Evolutionary conservation across 1,140 invertebrate species (phyloP).

Genomic region (Musca vetustissima): DNA sequence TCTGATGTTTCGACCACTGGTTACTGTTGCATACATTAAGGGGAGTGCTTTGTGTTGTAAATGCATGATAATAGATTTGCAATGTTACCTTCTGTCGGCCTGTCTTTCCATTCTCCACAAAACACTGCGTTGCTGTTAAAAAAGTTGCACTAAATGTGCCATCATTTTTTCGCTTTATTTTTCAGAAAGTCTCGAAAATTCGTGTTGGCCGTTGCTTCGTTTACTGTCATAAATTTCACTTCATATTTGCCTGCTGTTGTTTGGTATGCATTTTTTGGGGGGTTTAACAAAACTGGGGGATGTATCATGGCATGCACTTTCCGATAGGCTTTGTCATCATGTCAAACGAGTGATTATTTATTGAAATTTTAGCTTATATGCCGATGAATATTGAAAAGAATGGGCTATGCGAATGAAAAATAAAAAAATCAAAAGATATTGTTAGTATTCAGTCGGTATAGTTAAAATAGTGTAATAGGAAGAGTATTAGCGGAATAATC

Average conservation of each 20-base stretch:
- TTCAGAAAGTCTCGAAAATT: not conserved
- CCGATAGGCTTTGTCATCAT: constrained; percentile 23
- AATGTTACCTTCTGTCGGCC: not conserved
- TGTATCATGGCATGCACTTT: constrained; percentile 16
- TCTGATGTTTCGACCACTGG: not conserved
- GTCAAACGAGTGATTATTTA: constrained; percentile 22
- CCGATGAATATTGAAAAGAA: constrained; percentile 1
- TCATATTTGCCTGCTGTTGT: constrained; percentile 10
- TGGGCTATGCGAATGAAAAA: not conserved
- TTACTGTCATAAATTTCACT: constrained; percentile 21
- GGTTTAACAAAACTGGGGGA: not conserved
- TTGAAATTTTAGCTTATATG: constrained; percentile 21
- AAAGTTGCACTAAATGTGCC: constrained; percentile 12
- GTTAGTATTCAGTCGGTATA: no score
- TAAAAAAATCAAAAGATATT: not conserved
- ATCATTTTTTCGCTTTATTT: not conserved
- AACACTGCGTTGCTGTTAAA: not conserved
- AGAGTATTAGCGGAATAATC: no score
- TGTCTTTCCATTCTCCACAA: not conserved
- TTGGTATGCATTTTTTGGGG: not conserved
- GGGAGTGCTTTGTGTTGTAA: constrained; percentile 15
- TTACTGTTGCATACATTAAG: constrained; percentile 2
- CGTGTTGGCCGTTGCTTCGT: not conserved
- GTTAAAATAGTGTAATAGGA: no score
- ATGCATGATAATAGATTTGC: constrained; percentile 24